Conservation (phyloP, 2,113 vertebrate species). For the Cromileptes altivelis region DNA sequence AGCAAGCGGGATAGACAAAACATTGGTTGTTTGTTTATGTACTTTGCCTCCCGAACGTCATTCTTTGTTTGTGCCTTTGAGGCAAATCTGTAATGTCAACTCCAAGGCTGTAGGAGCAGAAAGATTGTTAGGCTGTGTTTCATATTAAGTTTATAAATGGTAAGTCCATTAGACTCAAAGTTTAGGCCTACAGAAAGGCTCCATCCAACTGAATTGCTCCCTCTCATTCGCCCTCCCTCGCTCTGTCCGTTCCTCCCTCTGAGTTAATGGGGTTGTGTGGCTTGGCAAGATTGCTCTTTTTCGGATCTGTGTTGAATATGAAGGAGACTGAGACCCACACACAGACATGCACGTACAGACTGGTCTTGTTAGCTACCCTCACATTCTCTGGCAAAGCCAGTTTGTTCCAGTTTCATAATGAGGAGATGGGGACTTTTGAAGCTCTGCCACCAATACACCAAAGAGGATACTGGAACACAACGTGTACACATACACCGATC, state of each 20-base stretch:
- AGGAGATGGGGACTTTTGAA: constrained; percentile 74
- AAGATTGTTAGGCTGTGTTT: constrained; percentile 40
- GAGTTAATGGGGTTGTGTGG: constrained; percentile 77
- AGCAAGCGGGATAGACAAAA: constrained; percentile 20
- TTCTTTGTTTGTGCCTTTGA: constrained; percentile 38
- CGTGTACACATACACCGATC: not conserved
- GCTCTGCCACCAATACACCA: constrained; percentile 62
- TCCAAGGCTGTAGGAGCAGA: constrained; percentile 21
- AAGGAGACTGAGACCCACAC: constrained; percentile 55
- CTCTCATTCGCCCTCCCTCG: constrained; percentile 44
- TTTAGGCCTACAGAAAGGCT: constrained; percentile 23
- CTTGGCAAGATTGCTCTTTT: constrained; percentile 72
- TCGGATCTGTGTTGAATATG: constrained; percentile 75
- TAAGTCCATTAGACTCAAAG: constrained; percentile 45
- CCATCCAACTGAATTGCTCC: constrained; percentile 35
- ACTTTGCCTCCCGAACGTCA: constrained; percentile 1
- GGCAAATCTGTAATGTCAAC: constrained; percentile 7
- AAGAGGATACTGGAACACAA: constrained; percentile 34
- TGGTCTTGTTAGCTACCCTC: constrained; percentile 79
- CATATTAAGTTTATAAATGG: constrained; percentile 45
- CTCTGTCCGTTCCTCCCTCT: constrained; percentile 35
- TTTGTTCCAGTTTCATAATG: constrained; percentile 82
- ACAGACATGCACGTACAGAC: constrained; percentile 67
- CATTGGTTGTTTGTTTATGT: constrained; percentile 35
- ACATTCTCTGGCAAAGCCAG: constrained; percentile 72